Evolutionary conservation across 2,113 vertebrate species (phyloP).

Genomic region (Nerophis lumbriciformis): DNA sequence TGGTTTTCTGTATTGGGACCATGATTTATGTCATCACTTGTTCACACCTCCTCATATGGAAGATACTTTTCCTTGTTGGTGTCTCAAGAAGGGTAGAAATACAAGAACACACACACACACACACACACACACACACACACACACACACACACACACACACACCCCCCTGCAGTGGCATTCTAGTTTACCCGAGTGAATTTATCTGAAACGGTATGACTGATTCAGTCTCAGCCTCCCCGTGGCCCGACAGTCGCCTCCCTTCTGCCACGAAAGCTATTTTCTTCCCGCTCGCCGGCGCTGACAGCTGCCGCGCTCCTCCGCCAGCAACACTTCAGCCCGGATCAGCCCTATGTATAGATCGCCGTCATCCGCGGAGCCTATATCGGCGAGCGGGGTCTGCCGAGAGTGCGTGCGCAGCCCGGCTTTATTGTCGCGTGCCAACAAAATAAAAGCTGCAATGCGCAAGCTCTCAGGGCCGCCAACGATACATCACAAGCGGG

Average conservation of each 20-base stretch:
- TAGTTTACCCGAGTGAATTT: conserved; percentile 43
- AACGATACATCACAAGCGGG: conserved; percentile 42
- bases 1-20: too few relatives aligned
- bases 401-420: conserved; percentile 50
- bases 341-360: conserved; percentile 64
- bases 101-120: too few relatives aligned
- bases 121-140: too few relatives aligned
- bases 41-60: too few relatives aligned
- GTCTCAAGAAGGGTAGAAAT: too few relatives aligned
- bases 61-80: too few relatives aligned
- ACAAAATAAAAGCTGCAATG: conserved; percentile 48
- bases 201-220: conserved; percentile 50
- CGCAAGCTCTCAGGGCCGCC: conserved; percentile 46
- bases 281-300: conserved; percentile 51
- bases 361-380: conserved; percentile 45
- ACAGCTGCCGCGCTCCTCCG: conserved; percentile 63
- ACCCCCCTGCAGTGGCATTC: conserved; percentile 45
- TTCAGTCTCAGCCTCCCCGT: conserved; percentile 43
- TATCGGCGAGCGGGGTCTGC: conserved; percentile 37
- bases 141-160: too few relatives aligned
- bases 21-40: too few relatives aligned
- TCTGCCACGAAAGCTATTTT: conserved; percentile 60
- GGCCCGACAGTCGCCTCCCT: conserved; percentile 45
- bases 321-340: conserved; percentile 59
- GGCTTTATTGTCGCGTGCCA: conserved; percentile 50